Conservation (phyloP, 2,797 vertebrate species). For the Alauda arvensis region DNA sequence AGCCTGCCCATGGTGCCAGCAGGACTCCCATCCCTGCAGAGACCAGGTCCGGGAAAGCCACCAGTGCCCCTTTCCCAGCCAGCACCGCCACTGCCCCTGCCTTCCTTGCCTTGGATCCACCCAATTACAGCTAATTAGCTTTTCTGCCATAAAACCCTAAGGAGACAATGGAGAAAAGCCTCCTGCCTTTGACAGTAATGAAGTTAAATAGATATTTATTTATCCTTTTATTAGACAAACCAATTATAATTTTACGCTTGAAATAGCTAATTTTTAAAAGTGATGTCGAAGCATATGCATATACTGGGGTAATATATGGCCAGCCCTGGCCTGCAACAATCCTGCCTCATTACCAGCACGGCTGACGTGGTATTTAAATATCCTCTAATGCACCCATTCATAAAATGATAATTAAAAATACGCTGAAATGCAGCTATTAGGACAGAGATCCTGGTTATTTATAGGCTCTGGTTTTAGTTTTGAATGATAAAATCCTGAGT, state of each 20-base stretch:
- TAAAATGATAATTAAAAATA: conserved; percentile 59
- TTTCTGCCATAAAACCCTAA: conserved; percentile 62
- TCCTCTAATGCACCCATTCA: conserved; percentile 66
- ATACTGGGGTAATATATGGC: conserved; percentile 27
- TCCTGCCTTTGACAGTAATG: conserved; percentile 70
- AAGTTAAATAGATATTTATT: conserved; percentile 77
- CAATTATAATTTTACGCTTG: conserved; percentile 71
- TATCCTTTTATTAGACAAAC: conserved; percentile 74
- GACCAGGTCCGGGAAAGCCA: not conserved
- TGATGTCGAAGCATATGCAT: conserved; percentile 35
- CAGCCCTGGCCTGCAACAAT: conserved; percentile 39
- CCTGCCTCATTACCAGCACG: conserved; percentile 52
- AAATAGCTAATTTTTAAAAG: conserved; percentile 64
- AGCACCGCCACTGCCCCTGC: not conserved
- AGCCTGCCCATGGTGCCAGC: not conserved
- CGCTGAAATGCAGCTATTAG: conserved; percentile 48
- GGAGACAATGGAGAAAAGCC: conserved; percentile 60
- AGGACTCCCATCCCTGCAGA: not conserved
- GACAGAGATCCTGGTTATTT: conserved; percentile 44
- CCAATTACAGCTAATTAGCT: conserved; percentile 75
- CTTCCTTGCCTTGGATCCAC: conserved; percentile 52
- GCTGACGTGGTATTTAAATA: conserved; percentile 55
- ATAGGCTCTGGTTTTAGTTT: conserved; percentile 2
- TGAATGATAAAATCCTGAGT: conserved; percentile 28
- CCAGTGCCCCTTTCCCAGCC: conserved; percentile 6